Percentiles rank a stretch among this genome's conserved stretches.
Evolutionary conservation across 2,113 vertebrate genomes (phyloP).

Genomic region (Acrocephalus arundinaceus): DNA sequence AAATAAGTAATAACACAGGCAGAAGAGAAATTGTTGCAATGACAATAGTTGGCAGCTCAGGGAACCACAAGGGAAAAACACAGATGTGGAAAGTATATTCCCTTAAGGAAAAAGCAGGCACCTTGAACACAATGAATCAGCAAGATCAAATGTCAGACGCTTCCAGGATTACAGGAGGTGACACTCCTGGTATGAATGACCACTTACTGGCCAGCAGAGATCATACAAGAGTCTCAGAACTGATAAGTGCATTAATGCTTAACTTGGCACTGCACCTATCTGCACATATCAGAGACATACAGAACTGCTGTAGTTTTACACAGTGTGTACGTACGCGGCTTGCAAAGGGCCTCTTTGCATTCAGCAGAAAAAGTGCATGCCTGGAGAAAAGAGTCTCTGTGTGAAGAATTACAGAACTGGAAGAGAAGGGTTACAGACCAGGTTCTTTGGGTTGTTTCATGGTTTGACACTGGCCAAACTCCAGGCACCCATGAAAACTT

Average conservation of each 20-base stretch:
- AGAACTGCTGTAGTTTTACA: neutral
- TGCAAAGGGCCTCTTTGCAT: neutral
- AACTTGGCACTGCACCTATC: neutral
- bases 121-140: accelerated
- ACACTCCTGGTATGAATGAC: neutral
- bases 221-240: neutral
- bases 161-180: neutral
- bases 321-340: accelerated
- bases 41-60: neutral
- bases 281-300: neutral
- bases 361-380: neutral
- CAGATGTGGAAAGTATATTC: neutral
- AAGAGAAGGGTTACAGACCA: neutral
- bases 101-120: neutral
- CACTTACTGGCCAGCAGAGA: neutral
- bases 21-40: slow-evolving; percentile 18
- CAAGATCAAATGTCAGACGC: neutral
- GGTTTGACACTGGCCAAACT: neutral
- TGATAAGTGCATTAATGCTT: neutral
- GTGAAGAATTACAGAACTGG: neutral
- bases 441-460: neutral
- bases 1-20: neutral
- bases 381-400: neutral
- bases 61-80: neutral
- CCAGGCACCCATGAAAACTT: neutral